Evolutionary conservation across 1,140 invertebrate genomes (phyloP).

Genomic region (Tetramorium parvispinum): DNA sequence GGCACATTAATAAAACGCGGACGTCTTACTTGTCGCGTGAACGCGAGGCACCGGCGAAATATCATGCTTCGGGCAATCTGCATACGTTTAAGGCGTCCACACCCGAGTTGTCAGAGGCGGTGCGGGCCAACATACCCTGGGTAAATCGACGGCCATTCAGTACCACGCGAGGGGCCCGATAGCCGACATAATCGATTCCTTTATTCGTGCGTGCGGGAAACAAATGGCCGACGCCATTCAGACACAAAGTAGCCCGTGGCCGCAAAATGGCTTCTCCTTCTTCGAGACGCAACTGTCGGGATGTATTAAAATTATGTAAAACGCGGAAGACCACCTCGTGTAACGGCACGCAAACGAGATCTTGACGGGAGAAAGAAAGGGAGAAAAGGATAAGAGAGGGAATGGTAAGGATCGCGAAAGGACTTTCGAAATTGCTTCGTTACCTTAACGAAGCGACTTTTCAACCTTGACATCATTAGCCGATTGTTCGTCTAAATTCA

Average conservation of each 20-base stretch:
- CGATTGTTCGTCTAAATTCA: conserved; percentile 73
- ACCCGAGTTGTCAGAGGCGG: conserved; percentile 57
- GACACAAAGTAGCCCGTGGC: conserved; percentile 48
- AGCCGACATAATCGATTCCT: conserved; percentile 59
- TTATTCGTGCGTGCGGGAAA: conserved; percentile 57
- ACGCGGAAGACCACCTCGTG: conserved; percentile 43
- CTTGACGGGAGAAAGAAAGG: not conserved
- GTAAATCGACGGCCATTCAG: conserved; percentile 60
- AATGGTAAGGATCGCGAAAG: conserved; percentile 10
- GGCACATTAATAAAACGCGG: conserved; percentile 54
- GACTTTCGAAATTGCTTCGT: conserved; percentile 69
- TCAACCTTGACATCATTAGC: conserved; percentile 75
- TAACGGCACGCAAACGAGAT: conserved; percentile 27
- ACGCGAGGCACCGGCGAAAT: conserved; percentile 51
- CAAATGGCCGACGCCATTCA: conserved; percentile 60
- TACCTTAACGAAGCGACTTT: conserved; percentile 71
- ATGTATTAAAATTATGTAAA: conserved; percentile 57
- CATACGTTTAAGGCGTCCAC: conserved; percentile 59
- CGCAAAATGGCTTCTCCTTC: conserved; percentile 55
- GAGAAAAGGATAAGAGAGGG: too few relatives aligned
- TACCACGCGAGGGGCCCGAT: conserved; percentile 51
- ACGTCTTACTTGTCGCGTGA: conserved; percentile 60
- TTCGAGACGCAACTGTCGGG: conserved; percentile 25
- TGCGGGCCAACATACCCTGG: conserved; percentile 45
- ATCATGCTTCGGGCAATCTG: conserved; percentile 57